Percentiles rank a stretch among this genome's conserved stretches.
phyloP scores from a whole-genome alignment of 2,113 vertebrate genomes.

The Eurystomus gularis region DNA sequence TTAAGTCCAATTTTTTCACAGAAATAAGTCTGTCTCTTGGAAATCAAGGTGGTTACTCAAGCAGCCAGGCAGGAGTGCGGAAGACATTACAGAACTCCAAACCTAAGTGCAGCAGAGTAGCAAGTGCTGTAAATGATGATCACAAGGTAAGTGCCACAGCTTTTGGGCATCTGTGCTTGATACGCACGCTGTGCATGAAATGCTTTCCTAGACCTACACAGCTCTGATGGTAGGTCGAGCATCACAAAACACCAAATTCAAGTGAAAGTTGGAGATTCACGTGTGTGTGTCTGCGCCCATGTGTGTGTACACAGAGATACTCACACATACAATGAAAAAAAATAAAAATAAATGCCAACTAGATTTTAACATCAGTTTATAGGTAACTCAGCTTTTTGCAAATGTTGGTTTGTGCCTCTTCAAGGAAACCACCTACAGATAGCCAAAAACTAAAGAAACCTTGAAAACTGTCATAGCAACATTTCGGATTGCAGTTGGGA shows the following conservation, averaged over 20 bases:
- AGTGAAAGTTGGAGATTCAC: not conserved
- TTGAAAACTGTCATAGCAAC: constrained; percentile 56
- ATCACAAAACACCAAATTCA: not conserved
- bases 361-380: not conserved
- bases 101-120: not conserved
- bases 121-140: not conserved
- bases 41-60: not conserved
- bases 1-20: not conserved
- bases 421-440: constrained; percentile 45
- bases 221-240: not conserved
- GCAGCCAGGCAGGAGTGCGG: not conserved
- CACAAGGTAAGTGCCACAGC: not conserved
- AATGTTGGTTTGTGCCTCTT: not conserved
- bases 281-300: not conserved
- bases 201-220: not conserved
- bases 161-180: not conserved
- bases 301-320: not conserved
- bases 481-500: constrained; percentile 33
- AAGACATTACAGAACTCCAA: not conserved
- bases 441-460: constrained; percentile 33
- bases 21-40: not conserved
- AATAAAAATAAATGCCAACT: not conserved
- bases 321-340: accelerated
- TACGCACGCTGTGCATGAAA: not conserved
- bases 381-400: not conserved